Percentiles rank a stretch among this genome's conserved stretches.
These are phyloP conservation scores for Odontesthes bonariensis DNA, from an alignment of 2,113 vertebrate species.

Conservation along the genomic window DNA sequence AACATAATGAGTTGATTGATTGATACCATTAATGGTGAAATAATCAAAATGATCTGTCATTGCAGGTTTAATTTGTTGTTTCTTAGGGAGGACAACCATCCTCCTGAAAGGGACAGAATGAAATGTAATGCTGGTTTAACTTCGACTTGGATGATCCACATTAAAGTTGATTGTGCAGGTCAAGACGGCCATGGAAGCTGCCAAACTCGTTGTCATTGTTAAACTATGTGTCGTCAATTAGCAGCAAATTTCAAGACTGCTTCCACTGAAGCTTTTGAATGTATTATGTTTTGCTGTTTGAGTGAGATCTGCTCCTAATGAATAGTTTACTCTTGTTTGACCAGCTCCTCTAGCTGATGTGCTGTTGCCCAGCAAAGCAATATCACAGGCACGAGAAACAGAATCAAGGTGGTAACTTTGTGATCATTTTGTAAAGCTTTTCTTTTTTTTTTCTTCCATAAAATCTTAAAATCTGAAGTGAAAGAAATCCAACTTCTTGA, in stretches of 20 bases:
- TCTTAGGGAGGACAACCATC: not conserved
- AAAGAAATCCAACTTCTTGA: conserved; percentile 27
- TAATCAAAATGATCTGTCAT: not conserved
- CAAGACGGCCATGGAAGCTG: not conserved
- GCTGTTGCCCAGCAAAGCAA: conserved; percentile 1
- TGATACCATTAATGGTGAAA: not conserved
- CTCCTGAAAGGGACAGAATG: not conserved
- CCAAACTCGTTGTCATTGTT: conserved; percentile 1
- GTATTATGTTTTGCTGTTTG: conserved; percentile 1
- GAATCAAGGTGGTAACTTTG: not conserved
- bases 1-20: not conserved
- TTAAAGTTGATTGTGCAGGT: not conserved
- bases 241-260: not conserved
- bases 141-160: conserved; percentile 2
- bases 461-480: conserved; percentile 16
- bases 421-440: conserved; percentile 15
- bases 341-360: not conserved
- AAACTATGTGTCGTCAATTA: conserved; percentile 8
- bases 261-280: not conserved
- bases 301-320: conserved; percentile 4
- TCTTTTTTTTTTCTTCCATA: not conserved
- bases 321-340: conserved; percentile 3
- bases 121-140: not conserved
- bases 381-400: not conserved
- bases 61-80: not conserved